phyloP scores from a whole-genome alignment of 2,888 invertebrate species.

The Eupithecia abbreviata region DNA sequence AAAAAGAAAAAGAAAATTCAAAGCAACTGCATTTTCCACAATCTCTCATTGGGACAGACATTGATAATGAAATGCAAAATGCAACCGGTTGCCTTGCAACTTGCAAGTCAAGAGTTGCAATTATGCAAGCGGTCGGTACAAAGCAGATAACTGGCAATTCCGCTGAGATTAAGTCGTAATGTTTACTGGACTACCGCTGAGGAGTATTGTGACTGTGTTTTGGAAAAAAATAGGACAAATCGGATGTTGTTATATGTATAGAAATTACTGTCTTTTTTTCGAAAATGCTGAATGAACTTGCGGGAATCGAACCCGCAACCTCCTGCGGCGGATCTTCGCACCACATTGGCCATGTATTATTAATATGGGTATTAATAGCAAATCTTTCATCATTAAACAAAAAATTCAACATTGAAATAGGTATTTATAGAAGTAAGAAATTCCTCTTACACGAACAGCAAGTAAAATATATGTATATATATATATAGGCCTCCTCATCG shows the following conservation, averaged over 20 bases:
- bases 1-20: not conserved
- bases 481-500: too few species aligned
- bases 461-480: too few species aligned
- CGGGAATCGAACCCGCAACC: too few species aligned
- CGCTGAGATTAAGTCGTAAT: slow-evolving; percentile 73
- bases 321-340: too few species aligned
- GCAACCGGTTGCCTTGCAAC: slow-evolving; percentile 36
- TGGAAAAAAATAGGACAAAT: slow-evolving; percentile 18
- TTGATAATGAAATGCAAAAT: slow-evolving; percentile 54
- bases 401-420: too few species aligned
- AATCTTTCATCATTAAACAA: too few species aligned
- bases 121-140: slow-evolving; percentile 59
- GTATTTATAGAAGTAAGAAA: too few species aligned
- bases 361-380: too few species aligned
- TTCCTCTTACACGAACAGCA: too few species aligned
- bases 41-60: slow-evolving; percentile 16
- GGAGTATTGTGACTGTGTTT: slow-evolving; percentile 47
- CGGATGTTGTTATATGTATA: not conserved
- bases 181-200: slow-evolving; percentile 61
- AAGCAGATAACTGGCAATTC: slow-evolving; percentile 70
- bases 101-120: slow-evolving; percentile 53
- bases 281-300: too few species aligned
- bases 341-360: too few species aligned
- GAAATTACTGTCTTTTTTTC: too few species aligned
- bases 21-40: not conserved